phyloP scores from a whole-genome alignment of 2,113 vertebrate genomes.

The Aptenodytes forsteri region DNA sequence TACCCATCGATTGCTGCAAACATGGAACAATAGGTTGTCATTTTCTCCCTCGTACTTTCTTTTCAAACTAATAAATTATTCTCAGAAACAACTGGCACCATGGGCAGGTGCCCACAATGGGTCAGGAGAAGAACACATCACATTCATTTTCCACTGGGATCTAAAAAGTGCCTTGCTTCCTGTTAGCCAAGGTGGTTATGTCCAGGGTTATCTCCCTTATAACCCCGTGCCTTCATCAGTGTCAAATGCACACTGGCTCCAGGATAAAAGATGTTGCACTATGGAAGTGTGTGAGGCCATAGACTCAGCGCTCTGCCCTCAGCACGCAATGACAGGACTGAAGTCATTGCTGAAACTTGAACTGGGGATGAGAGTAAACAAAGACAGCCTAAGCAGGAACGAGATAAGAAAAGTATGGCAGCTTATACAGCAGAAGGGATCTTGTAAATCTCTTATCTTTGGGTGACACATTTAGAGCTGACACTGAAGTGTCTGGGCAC shows the following conservation, averaged over 20 bases:
- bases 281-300: background rate
- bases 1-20: background rate
- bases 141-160: background rate
- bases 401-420: no score
- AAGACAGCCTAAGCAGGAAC: background rate
- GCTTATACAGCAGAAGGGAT: background rate
- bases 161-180: background rate
- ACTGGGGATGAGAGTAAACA: background rate
- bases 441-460: background rate
- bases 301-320: background rate
- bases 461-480: background rate
- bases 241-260: background rate
- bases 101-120: background rate
- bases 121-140: background rate
- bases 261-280: background rate
- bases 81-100: background rate
- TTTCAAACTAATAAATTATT: background rate
- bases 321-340: rapidly evolving
- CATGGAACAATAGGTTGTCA: background rate
- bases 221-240: rapidly evolving
- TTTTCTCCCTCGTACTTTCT: background rate
- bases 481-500: background rate
- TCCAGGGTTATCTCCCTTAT: background rate
- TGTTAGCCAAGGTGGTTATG: background rate
- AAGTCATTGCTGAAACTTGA: background rate